These are phyloP conservation scores for Baccha elongata DNA, from an alignment of 2,888 invertebrate species.

Conservation along the genomic window DNA sequence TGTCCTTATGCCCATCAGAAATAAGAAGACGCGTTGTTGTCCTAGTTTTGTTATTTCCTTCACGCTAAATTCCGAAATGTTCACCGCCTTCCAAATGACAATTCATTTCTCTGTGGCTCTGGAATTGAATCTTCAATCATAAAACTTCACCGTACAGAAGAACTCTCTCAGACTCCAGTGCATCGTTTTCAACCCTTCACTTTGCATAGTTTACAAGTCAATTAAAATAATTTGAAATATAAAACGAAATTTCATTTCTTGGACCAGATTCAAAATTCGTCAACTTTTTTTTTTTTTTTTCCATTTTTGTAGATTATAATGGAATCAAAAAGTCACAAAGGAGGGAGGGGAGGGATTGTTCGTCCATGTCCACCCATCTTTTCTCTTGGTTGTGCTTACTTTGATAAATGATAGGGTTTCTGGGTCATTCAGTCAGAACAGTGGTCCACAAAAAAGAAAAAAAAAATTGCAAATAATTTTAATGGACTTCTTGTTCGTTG, in stretches of 20 bases:
- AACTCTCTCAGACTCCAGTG: neutral
- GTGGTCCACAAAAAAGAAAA: no score
- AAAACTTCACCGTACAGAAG: conserved; percentile 40
- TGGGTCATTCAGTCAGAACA: conserved; percentile 62
- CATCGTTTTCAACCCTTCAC: conserved; percentile 3
- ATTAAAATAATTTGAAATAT: conserved; percentile 60
- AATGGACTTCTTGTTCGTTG: conserved; percentile 64
- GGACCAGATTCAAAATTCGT: conserved; percentile 66
- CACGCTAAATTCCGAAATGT: conserved; percentile 22
- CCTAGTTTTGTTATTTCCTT: conserved; percentile 61
- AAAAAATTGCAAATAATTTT: conserved; percentile 62
- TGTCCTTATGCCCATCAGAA: neutral
- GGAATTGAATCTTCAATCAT: conserved; percentile 65
- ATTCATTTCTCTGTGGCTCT: conserved; percentile 38
- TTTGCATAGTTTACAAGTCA: conserved; percentile 66
- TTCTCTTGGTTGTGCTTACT: conserved; percentile 32
- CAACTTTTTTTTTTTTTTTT: conserved; percentile 42
- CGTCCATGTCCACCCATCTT: conserved; percentile 4
- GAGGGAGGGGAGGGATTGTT: conserved; percentile 21
- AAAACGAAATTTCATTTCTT: conserved; percentile 59
- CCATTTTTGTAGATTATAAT: neutral
- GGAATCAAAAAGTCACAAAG: conserved; percentile 21
- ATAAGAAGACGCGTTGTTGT: conserved; percentile 2
- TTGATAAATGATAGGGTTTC: conserved; percentile 52
- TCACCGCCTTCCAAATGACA: conserved; percentile 22